These are phyloP conservation scores for Teleiodes luculella DNA, from an alignment of 2,888 invertebrate species.

Conservation along the genomic window DNA sequence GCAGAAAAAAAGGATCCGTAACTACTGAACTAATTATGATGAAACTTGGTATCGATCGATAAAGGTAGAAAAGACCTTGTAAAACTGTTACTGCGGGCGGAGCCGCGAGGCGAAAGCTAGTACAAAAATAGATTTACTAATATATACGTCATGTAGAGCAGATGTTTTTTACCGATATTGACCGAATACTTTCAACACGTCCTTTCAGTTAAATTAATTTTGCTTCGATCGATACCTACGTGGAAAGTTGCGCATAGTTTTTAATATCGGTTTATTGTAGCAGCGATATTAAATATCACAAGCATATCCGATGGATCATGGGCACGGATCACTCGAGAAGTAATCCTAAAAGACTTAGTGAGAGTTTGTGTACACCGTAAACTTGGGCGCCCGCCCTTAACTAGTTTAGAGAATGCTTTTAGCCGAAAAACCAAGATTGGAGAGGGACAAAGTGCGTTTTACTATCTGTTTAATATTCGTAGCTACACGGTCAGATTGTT, in stretches of 20 bases:
- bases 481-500: neutral
- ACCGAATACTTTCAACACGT: no score
- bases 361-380: slow-evolving; percentile 22
- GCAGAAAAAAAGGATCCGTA: no score
- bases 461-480: neutral
- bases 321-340: slow-evolving; percentile 10
- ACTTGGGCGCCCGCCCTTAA: slow-evolving; percentile 21
- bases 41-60: no score
- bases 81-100: no score
- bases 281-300: slow-evolving; percentile 7
- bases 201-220: neutral
- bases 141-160: neutral
- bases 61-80: no score
- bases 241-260: neutral
- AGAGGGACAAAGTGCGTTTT: slow-evolving; percentile 8
- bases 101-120: no score
- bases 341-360: slow-evolving; percentile 20
- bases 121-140: no score
- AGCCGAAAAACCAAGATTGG: slow-evolving; percentile 13
- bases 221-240: neutral
- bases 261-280: neutral
- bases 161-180: neutral
- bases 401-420: slow-evolving; percentile 25
- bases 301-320: neutral
- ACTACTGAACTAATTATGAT: no score